These are phyloP conservation scores for Passer domesticus DNA, from an alignment of 2,113 vertebrate species.

Conservation along the genomic window DNA sequence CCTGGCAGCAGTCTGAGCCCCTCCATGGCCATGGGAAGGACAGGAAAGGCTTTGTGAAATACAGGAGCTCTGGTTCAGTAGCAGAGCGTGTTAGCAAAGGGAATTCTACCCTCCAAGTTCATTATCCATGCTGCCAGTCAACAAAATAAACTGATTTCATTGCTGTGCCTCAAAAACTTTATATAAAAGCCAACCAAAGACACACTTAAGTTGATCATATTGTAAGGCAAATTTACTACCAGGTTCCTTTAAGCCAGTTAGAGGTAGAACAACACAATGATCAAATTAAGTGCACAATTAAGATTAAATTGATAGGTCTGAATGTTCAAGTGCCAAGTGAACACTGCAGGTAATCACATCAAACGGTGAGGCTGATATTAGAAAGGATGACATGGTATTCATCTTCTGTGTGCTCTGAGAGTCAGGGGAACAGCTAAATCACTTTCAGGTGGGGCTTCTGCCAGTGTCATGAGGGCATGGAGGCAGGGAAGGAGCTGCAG, in stretches of 20 bases:
- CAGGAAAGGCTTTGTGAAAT: background rate
- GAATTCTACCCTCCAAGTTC: background rate
- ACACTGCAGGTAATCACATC: slow-evolving; percentile 19
- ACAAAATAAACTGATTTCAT: background rate
- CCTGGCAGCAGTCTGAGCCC: background rate
- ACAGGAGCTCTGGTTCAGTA: background rate
- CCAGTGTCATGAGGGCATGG: rapidly evolving
- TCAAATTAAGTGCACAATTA: slow-evolving; percentile 56
- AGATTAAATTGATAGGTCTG: slow-evolving; percentile 48
- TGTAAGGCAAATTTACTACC: slow-evolving; percentile 19
- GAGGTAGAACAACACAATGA: slow-evolving; percentile 22
- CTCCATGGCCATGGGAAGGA: background rate
- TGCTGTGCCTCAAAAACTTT: background rate
- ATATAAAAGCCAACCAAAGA: background rate
- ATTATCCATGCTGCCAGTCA: background rate
- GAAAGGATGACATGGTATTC: slow-evolving; percentile 11
- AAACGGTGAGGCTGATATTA: slow-evolving; percentile 16
- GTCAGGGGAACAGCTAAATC: background rate
- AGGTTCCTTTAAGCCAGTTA: slow-evolving; percentile 13
- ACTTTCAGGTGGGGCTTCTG: background rate
- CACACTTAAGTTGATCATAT: background rate
- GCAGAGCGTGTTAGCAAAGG: background rate
- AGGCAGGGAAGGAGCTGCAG: background rate
- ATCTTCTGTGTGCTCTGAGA: background rate
- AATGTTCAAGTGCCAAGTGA: slow-evolving; percentile 27